Evolutionary conservation across 1,140 invertebrate genomes (phyloP), one percentile per base, ranked within the genome.

Genomic region (Orussus abietinus): DNA sequence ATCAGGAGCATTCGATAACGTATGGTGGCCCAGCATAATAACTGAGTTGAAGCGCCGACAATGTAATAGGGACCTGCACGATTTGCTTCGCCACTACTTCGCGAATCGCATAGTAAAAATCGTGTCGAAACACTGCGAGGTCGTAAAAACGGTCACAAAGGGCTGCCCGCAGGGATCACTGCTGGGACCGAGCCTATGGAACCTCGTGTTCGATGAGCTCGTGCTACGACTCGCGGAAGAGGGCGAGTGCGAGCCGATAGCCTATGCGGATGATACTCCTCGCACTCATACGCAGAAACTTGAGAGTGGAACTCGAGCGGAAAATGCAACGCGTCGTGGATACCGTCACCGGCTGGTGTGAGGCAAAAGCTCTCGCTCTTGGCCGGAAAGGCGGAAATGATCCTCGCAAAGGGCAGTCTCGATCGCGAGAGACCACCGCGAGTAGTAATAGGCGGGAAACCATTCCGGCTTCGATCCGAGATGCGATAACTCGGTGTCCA

Each of bases 1-100:
- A 11, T 57, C 54, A 4, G 69, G 69, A 0, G 69, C 70, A 3
- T 73, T 69, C 29, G 58, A 66, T 26, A 56, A 50, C 12, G 41
- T 51, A 1, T 54, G 57, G 49, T 68, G 59, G 61, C 44, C 49
- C 3, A 53, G 55, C 45, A 49, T 64, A 1, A 15, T 61, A 38
- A 10, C 7, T 5, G n/a, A n/a, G n/a, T n/a, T n/a, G n/a, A n/a
- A n/a, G n/a, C n/a, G n/a, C 38, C 0, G 55, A 62, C 9, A 10
- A 43, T 6, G 20, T 21, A 13, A 35, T 26, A 5, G 30, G 35
- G 18, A 21, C 21, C 9, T 38, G 50, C 17, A 30, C 30, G 13
- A 26, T 34, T 29, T 3, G 20, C 9, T 13, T 7, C 11, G 13
- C 28, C n/a, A 10, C 11, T 3, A 25, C 18, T 13, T 12, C n/a